phyloP scores from a whole-genome alignment of 2,113 vertebrate genomes.

The Pseudolaguvia tuberculata region DNA sequence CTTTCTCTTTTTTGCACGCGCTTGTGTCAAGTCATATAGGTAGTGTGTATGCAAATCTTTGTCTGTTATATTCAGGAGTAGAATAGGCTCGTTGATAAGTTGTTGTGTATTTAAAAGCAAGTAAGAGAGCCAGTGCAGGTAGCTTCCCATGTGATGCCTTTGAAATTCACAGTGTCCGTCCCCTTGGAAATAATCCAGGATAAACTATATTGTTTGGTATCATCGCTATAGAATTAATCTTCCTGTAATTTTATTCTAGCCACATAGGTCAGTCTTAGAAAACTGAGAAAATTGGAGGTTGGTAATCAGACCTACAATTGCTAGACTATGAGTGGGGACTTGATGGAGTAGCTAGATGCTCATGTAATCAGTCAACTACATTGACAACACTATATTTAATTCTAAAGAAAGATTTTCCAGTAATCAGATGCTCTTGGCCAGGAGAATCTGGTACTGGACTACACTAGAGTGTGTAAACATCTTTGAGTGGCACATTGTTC shows the following conservation, averaged over 20 bases:
- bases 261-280: background rate
- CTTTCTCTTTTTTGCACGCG: background rate
- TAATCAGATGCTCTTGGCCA: background rate
- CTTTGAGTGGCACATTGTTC: constrained; percentile 45
- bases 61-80: constrained; percentile 22
- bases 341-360: background rate
- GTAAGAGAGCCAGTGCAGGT: constrained; percentile 18
- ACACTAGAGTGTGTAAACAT: constrained; percentile 33
- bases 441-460: constrained; percentile 3
- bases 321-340: background rate
- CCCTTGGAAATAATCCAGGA: constrained; percentile 1
- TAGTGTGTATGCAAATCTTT: constrained; percentile 14
- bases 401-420: background rate
- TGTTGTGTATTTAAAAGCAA: constrained; percentile 12
- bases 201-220: constrained; percentile 7
- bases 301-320: background rate
- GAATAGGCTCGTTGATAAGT: background rate
- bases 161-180: constrained; percentile 47
- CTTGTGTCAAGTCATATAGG: constrained; percentile 11
- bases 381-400: constrained; percentile 11
- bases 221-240: background rate
- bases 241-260: background rate
- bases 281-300: background rate
- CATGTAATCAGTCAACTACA: background rate
- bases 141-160: background rate